These are phyloP conservation scores for Entomyzon cyanotis DNA, from an alignment of 2,113 vertebrate species.

Conservation along the genomic window DNA sequence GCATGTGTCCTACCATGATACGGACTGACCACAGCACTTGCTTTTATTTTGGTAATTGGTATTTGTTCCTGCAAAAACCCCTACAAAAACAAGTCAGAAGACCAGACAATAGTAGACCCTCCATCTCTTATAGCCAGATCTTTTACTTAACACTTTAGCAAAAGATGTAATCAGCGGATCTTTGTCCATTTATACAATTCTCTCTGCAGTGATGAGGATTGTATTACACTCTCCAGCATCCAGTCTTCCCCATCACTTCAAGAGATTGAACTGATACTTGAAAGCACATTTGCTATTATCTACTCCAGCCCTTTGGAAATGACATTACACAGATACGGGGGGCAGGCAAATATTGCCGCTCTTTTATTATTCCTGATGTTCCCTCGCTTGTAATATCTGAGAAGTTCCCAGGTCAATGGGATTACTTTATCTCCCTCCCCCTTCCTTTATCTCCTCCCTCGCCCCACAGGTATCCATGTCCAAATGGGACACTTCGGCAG, in stretches of 20 bases:
- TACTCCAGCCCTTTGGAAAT: constrained; percentile 30
- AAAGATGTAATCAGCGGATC: constrained; percentile 74
- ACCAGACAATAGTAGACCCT: constrained; percentile 64
- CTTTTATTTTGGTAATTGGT: constrained; percentile 78
- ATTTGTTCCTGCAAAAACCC: constrained; percentile 80
- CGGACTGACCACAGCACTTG: constrained; percentile 57
- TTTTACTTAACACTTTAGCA: constrained; percentile 84
- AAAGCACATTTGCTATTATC: constrained; percentile 43
- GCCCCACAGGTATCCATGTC: constrained; percentile 91
- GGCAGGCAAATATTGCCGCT: constrained; percentile 8
- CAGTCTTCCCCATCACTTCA: constrained; percentile 7
- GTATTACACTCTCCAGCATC: constrained; percentile 72
- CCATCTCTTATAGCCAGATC: constrained; percentile 71
- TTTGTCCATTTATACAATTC: constrained; percentile 81
- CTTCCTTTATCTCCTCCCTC: constrained; percentile 70
- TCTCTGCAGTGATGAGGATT: constrained; percentile 75
- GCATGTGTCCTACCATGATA: constrained; percentile 84
- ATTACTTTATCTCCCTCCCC: constrained; percentile 71
- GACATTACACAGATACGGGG: neutral
- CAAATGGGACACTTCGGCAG: constrained; percentile 77
- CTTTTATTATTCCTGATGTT: constrained; percentile 10
- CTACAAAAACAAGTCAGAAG: constrained; percentile 79
- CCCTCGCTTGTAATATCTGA: constrained; percentile 31
- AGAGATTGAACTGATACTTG: constrained; percentile 46
- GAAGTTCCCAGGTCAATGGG: constrained; percentile 49